phyloP scores from a whole-genome alignment of 2,888 invertebrate genomes.

The Alviniconcha strummeri region DNA sequence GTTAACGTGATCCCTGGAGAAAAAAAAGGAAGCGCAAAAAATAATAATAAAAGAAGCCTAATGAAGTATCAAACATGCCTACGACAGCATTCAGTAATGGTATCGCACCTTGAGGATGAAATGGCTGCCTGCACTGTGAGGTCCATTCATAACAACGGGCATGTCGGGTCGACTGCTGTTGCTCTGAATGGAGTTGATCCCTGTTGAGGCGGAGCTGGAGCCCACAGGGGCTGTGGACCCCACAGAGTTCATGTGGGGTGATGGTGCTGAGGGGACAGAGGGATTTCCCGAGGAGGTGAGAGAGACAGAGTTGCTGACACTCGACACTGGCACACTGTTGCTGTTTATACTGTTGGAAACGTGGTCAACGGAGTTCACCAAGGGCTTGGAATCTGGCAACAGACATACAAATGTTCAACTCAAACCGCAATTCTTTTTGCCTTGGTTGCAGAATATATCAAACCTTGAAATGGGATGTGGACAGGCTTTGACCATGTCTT shows the following conservation, averaged over 20 bases:
- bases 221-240: conserved; percentile 47
- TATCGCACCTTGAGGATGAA: conserved; percentile 22
- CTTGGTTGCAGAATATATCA: too few relatives aligned
- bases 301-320: conserved; percentile 61
- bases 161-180: conserved; percentile 52
- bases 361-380: conserved; percentile 67
- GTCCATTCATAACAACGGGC: conserved; percentile 75
- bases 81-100: too few relatives aligned
- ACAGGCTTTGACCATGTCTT: too few relatives aligned
- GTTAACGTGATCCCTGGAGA: too few relatives aligned
- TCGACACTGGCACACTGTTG: conserved; percentile 58
- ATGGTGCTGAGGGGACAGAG: conserved; percentile 77
- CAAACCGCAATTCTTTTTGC: background rate
- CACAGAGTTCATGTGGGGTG: conserved; percentile 66
- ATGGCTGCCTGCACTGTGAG: conserved; percentile 68
- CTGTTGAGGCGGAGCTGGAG: conserved; percentile 53
- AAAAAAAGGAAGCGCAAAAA: too few relatives aligned
- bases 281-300: conserved; percentile 70
- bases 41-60: too few relatives aligned
- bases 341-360: conserved; percentile 64
- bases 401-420: background rate
- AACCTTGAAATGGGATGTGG: too few relatives aligned
- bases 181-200: conserved; percentile 42
- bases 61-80: too few relatives aligned
- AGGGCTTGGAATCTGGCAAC: conserved; percentile 65